Percentiles rank a stretch among this genome's conserved stretches.
Evolutionary conservation across 2,888 invertebrate genomes (phyloP).

Genomic region (Scaptomyza flava): DNA sequence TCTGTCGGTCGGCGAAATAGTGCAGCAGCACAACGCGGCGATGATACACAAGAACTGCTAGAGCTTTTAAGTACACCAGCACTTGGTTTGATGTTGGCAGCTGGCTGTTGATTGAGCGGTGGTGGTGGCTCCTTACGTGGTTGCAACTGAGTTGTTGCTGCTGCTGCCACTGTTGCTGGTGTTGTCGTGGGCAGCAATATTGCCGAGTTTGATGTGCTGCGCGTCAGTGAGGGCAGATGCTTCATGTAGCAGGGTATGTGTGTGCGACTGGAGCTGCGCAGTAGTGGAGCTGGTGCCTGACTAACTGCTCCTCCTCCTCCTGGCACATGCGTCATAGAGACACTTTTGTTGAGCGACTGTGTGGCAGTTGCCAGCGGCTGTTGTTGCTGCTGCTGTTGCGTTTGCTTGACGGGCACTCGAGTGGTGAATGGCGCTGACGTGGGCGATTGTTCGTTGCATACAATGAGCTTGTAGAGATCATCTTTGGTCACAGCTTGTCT

Average conservation of each 20-base stretch:
- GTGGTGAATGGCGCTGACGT: conserved; percentile 58
- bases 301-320: conserved; percentile 19
- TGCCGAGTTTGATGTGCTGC: conserved; percentile 84
- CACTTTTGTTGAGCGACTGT: conserved; percentile 80
- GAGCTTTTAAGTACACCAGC: conserved; percentile 81
- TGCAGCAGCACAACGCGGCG: conserved; percentile 63
- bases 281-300: conserved; percentile 35
- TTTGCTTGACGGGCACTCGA: conserved; percentile 76
- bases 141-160: conserved; percentile 24
- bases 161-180: conserved; percentile 1
- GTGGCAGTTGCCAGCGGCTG: conserved; percentile 12
- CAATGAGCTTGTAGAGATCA: conserved; percentile 83
- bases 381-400: conserved; percentile 26
- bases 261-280: conserved; percentile 80
- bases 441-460: conserved; percentile 81
- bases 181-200: conserved; percentile 64
- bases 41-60: conserved; percentile 83
- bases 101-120: conserved; percentile 28
- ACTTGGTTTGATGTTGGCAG: conserved; percentile 27
- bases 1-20: conserved; percentile 70
- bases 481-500: conserved; percentile 84
- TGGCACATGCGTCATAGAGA: conserved; percentile 83
- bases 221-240: conserved; percentile 81
- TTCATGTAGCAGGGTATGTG: conserved; percentile 84
- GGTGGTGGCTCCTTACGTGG: conserved; percentile 35